Evolutionary conservation across 2,888 invertebrate genomes (phyloP), one percentile per base, ranked within the genome.

Genomic region (Stenurella melanura): DNA sequence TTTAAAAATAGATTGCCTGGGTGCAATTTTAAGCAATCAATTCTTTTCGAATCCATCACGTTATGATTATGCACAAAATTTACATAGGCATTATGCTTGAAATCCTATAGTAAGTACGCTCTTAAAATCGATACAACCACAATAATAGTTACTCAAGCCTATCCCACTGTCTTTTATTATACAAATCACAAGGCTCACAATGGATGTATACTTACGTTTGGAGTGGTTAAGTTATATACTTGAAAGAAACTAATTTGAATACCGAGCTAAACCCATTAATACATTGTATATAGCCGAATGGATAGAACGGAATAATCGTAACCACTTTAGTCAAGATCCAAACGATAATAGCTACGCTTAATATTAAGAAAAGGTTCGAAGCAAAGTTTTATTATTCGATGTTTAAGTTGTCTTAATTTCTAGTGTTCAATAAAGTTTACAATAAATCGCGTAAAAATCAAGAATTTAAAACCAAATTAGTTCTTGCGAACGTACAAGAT

Each of bases 221-320:
- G 61, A 61, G 61, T 61, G 30, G 61, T 61, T 61, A 26, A 61
- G 61, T 61, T 61, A 61, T 61, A 26, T 17, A 64, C 38, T 17
- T 64, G 64, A 64, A 64, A 64, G 64, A 64, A 64, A 64, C 64
- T 64, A 42, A 64, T 64, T 64, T 64, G 64, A 64, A 64, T 64
- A 64, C 64, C 19, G 64, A 42, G 42, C 42, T 64, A 42, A 64
- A 64, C 38, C 64, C 64, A 64, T 64, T 64, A 64, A 64, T 64
- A 64, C 42, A 42, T 42, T 42, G 42, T 38, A 42, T 42, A 15
- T 42, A 64, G 38, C 9, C n/a, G n/a, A 50, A n/a, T n/a, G 50
- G 50, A 42, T 19, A 12, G 42, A 64, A 42, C 15, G 64, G 42
- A 64, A 64, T 64, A 64, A 64, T 64, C 17, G 64, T 38, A 34